Base-by-base conservation (phyloP, 2,888 invertebrate genomes). In the Drosophila subquinaria region DNA sequence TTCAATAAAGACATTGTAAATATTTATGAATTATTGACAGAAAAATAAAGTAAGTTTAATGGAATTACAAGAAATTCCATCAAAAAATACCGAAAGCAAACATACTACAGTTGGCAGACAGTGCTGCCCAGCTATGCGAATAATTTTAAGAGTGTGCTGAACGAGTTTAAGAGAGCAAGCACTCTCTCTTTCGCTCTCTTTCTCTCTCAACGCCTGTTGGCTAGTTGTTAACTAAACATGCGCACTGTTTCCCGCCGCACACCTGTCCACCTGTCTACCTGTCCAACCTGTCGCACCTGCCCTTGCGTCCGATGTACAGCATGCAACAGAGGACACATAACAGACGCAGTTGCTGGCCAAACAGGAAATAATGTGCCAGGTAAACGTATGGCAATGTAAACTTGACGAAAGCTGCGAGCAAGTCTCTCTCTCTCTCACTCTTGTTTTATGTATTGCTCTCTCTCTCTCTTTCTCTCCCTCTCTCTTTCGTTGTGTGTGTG, bases 391-490 rank as follows among this genome's bases (percentile, higher is more conserved):
- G 62, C 62, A 61, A 66, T 66, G 62, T 72, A 63, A 75, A 79
- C 82, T 82, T 67, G 65, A 82, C 80, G 81, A 82, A 81, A 79
- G 81, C 72, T 80, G 60, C 43, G 43, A 73, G 51, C 17, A 17
- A 13, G 4, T 53, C 50, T 47, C 48, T 15, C 43, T 33, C 42
- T 27, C 47, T 30, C 42, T 52, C 15, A 23, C 61, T 73, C 33
- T 42, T 3, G 13, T 60, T 42, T 42, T 52, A 56, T 20, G 33
- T 40, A 33, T n/a, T 6, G 2, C 33, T n/a, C 48, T 47, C 52
- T 8, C 40, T 42, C 48, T 8, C 40, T 33, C 40, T 33, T 40
- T 40, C 36, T 50, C 36, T 47, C 40, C 17, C 33, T 57, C 15
- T 45, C 43, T 56, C 45, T 27, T 20, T 42, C 40, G 9, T 13